Evolutionary conservation across 2,113 vertebrate genomes (phyloP), one percentile per base, ranked within the genome.

Genomic region (Bubo bubo): DNA sequence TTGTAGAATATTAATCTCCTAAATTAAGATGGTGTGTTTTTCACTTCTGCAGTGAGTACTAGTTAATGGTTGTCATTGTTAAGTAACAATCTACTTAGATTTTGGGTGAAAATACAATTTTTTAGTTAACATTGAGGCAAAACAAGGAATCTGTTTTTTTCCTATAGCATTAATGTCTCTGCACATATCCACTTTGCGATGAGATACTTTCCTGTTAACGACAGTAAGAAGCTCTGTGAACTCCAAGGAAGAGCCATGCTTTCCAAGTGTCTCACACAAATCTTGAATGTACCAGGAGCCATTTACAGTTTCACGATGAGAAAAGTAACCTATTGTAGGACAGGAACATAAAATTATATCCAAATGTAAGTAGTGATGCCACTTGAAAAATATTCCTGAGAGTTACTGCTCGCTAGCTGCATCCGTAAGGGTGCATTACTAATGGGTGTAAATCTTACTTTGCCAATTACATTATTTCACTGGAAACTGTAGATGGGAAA

Each of bases 121-220:
- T 97, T 99, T 99, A 30, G 99, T 99, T 76, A 99, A 97, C 99
- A 99, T 99, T 3, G 99, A 99, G 20, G 99, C 98, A 93, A 99
- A 99, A 95, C 99, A 99, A 34, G 99, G 99, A 9, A 99, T 98
- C 97, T 99, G 99, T 87, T 99, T 99, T 97, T 99, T 99, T 32
- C 99, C 99, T 20, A 99, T 97, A 21, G 98, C 98, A 0, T 15
- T 95, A 1, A 4, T 73, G 59, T 99, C 98, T 8, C 1, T 96
- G 93, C 97, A 97, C 3, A 47, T 27, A 13, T 70, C 97, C 19
- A 99, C 99, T 6, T 63, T 98, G 86, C 99, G 99, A 71, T 97
- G 94, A 0, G 99, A 99, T 39, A 99, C 99, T 74, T 98, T 99
- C 94, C 99, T 98, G 97, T 99, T 99, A 79, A 99, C 99, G 13